Conservation (phyloP, 1,140 invertebrate species). For the Lysiphlebus fabarum region DNA sequence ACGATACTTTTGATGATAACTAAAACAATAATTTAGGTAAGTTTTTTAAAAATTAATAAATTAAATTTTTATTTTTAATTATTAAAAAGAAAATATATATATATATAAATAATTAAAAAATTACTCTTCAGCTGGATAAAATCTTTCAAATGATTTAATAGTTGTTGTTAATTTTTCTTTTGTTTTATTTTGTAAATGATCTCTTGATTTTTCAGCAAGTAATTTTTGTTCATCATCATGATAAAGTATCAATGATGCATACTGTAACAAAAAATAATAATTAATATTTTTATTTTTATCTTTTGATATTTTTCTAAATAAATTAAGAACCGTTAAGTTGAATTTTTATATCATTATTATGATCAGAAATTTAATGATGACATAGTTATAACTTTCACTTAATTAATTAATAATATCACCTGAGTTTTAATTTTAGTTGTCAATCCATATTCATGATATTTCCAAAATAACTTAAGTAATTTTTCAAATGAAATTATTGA, state of each 20-base stretch:
- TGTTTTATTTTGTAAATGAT: slow-evolving; percentile 60
- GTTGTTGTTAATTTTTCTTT: slow-evolving; percentile 68
- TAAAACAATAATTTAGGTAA: slow-evolving; percentile 44
- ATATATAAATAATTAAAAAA: too few relatives aligned
- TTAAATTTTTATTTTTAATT: too few relatives aligned
- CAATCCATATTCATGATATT: slow-evolving; percentile 83
- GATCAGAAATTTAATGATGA: too few relatives aligned
- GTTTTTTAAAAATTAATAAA: too few relatives aligned
- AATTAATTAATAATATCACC: slow-evolving; percentile 51
- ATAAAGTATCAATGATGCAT: slow-evolving; percentile 90
- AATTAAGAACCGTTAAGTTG: too few relatives aligned
- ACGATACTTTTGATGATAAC: slow-evolving; percentile 92
- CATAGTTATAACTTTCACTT: background rate
- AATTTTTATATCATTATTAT: too few relatives aligned
- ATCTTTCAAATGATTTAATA: slow-evolving; percentile 68
- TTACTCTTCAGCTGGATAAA: slow-evolving; percentile 91
- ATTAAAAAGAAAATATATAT: too few relatives aligned
- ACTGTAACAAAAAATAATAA: slow-evolving; percentile 68
- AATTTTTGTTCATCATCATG: slow-evolving; percentile 82
- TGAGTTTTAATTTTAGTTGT: slow-evolving; percentile 75
- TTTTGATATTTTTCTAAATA: too few relatives aligned
- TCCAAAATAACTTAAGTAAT: slow-evolving; percentile 85
- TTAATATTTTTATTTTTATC: too few relatives aligned
- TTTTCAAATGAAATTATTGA: slow-evolving; percentile 69
- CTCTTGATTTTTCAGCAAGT: slow-evolving; percentile 71